Conservation (phyloP, 23 tunicate species). For the Oikopleura dioica region DNA sequence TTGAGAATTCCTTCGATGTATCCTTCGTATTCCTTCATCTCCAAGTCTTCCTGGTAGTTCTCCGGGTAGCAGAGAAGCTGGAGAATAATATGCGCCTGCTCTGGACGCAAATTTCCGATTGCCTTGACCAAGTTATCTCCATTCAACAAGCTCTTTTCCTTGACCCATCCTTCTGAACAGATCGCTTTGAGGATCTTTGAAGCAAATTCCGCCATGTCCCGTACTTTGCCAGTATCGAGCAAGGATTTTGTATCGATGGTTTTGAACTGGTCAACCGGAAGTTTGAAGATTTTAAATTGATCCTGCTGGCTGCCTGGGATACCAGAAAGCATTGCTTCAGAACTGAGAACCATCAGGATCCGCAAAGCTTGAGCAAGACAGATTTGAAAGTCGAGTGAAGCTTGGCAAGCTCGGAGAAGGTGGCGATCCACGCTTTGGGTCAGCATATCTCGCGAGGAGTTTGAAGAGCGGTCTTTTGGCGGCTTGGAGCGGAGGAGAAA, state of each 20-base stretch:
- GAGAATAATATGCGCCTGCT: background rate
- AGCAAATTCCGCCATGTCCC: conserved; percentile 4
- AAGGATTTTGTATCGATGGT: background rate
- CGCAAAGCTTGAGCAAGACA: background rate
- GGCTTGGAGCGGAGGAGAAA: background rate
- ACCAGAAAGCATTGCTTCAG: background rate
- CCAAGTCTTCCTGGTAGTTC: background rate
- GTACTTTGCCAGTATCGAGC: background rate
- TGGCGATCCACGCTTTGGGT: background rate
- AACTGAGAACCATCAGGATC: background rate
- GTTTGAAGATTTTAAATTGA: background rate
- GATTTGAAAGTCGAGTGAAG: background rate
- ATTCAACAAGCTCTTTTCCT: background rate
- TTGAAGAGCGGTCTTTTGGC: too few relatives aligned
- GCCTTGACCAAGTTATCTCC: background rate
- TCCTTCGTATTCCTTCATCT: background rate
- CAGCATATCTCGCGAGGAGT: too few relatives aligned
- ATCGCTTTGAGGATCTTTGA: background rate
- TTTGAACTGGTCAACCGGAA: background rate
- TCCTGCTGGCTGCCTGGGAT: background rate
- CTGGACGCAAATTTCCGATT: background rate
- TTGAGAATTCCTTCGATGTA: background rate
- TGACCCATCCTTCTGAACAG: background rate
- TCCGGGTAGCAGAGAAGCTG: conserved; percentile 8
- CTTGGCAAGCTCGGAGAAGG: background rate